Evolutionary conservation across 1,140 invertebrate genomes (phyloP).

Genomic region (Drosophila sulfurigaster): DNA sequence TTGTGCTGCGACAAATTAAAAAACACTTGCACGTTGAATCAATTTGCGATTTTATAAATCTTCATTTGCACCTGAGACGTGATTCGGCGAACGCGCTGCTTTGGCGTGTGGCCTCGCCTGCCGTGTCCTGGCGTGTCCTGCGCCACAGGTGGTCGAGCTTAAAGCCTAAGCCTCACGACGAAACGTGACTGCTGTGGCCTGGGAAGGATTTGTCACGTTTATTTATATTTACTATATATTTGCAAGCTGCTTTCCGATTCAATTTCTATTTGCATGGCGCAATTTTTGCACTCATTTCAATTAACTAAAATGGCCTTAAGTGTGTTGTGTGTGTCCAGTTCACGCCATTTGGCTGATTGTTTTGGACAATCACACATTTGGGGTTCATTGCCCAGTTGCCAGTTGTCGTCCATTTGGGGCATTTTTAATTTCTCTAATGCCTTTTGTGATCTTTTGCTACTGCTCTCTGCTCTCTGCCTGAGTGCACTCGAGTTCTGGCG

Average conservation of each 20-base stretch:
- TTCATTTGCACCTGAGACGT: constrained; percentile 81
- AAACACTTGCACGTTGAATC: constrained; percentile 76
- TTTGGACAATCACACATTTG: constrained; percentile 57
- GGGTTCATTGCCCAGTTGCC: constrained; percentile 57
- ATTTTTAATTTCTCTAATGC: constrained; percentile 81
- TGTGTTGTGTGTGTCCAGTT: constrained; percentile 38
- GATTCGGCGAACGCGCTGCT: not conserved
- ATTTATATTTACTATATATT: constrained; percentile 62
- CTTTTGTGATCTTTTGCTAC: constrained; percentile 68
- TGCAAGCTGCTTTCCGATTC: constrained; percentile 16
- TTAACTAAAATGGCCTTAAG: constrained; percentile 69
- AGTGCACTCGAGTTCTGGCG: constrained; percentile 64
- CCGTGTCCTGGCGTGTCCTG: constrained; percentile 28
- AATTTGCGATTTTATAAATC: constrained; percentile 82
- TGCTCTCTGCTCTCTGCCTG: constrained; percentile 28
- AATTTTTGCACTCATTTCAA: constrained; percentile 64
- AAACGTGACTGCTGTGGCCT: constrained; percentile 61
- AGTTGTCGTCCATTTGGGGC: constrained; percentile 51
- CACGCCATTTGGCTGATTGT: constrained; percentile 78
- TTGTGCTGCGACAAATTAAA: constrained; percentile 52
- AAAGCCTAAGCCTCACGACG: constrained; percentile 39
- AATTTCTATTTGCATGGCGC: constrained; percentile 62
- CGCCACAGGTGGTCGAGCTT: constrained; percentile 74
- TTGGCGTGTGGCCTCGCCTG: constrained; percentile 11
- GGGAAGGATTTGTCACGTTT: constrained; percentile 62